These are phyloP conservation scores for Engraulis encrasicolus DNA, from an alignment of 2,113 vertebrate species.

Conservation along the genomic window DNA sequence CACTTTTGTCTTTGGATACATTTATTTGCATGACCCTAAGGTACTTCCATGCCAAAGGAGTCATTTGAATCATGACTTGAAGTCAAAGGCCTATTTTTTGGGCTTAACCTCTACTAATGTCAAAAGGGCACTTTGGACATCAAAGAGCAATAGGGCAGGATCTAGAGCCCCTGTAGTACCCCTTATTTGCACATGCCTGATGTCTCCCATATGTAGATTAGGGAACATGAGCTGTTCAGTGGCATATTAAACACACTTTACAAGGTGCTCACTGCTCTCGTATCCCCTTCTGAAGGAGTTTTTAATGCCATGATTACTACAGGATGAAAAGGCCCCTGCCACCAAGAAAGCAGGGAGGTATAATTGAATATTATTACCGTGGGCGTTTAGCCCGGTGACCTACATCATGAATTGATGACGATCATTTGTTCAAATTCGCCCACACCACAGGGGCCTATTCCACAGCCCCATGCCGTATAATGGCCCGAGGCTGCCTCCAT, in stretches of 20 bases:
- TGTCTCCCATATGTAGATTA: neutral
- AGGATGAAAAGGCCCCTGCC: neutral
- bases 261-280: too few relatives aligned
- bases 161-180: too few relatives aligned
- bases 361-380: conserved; percentile 18
- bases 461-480: neutral
- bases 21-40: too few relatives aligned
- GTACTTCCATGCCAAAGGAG: too few relatives aligned
- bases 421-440: neutral
- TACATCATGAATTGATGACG: conserved; percentile 32
- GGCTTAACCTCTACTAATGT: too few relatives aligned
- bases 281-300: neutral
- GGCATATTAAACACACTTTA: neutral
- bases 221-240: neutral
- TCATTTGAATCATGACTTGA: too few relatives aligned
- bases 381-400: conserved; percentile 11
- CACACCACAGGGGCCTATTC: neutral
- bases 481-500: conserved; percentile 15
- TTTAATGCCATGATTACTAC: conserved; percentile 1
- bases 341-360: conserved; percentile 2
- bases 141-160: too few relatives aligned
- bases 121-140: too few relatives aligned
- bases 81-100: too few relatives aligned
- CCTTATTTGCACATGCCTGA: too few relatives aligned
- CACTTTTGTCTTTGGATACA: too few relatives aligned